These are phyloP conservation scores for Aramus guarauna DNA, from an alignment of 2,113 vertebrate species.

Conservation along the genomic window DNA sequence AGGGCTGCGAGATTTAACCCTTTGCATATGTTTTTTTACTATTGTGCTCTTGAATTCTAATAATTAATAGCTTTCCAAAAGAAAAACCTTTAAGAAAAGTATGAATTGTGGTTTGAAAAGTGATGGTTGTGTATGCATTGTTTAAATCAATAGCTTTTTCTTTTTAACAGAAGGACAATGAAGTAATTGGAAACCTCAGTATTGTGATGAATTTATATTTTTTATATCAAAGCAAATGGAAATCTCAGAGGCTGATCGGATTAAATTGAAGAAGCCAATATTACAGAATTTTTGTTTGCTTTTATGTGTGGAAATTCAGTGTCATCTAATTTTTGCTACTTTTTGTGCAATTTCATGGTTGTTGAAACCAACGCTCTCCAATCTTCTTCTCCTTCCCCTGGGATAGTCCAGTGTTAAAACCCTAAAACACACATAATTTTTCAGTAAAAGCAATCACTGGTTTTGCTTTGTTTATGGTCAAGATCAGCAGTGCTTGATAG, in stretches of 20 bases:
- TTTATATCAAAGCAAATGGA: background rate
- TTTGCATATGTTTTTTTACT: background rate
- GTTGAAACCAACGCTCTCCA: background rate
- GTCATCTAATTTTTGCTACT: background rate
- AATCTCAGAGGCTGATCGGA: background rate
- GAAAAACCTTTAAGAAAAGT: background rate
- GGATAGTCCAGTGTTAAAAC: background rate
- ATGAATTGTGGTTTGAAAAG: background rate
- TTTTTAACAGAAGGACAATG: background rate
- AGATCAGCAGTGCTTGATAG: slow-evolving; percentile 6
- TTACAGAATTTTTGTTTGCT: background rate
- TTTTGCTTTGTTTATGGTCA: slow-evolving; percentile 31
- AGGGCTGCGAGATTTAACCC: background rate
- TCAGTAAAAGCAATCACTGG: slow-evolving; percentile 27
- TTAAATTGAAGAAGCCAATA: background rate
- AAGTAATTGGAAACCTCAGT: background rate
- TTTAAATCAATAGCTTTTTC: background rate
- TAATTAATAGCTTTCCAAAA: background rate
- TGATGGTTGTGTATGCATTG: background rate
- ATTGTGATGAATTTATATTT: background rate
- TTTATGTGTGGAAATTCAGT: background rate
- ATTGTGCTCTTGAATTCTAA: background rate
- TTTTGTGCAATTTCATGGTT: background rate
- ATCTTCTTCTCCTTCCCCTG: background rate
- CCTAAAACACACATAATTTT: background rate